Conservation (phyloP, 2,113 vertebrate genomes). For the Nibea albiflora region DNA sequence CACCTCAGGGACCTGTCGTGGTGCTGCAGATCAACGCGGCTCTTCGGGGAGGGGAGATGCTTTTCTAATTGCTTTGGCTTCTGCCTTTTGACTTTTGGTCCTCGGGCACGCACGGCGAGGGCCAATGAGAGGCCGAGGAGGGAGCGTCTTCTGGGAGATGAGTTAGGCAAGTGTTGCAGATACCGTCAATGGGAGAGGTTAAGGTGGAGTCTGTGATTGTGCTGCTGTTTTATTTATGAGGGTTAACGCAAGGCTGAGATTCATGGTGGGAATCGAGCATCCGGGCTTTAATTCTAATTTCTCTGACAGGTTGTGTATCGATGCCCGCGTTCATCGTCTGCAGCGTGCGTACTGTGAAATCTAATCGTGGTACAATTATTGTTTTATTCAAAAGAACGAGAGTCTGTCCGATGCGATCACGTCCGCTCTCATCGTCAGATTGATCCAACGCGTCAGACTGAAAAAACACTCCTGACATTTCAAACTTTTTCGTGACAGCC, state of each 20-base stretch:
- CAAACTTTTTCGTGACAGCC: too few relatives aligned
- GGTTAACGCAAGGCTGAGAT: constrained; percentile 53
- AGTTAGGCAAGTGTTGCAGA: constrained; percentile 46
- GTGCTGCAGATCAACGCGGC: constrained; percentile 46
- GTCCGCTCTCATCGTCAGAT: neutral
- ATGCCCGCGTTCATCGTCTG: constrained; percentile 2
- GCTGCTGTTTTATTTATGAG: constrained; percentile 71
- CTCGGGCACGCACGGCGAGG: constrained; percentile 27
- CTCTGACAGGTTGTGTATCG: constrained; percentile 28
- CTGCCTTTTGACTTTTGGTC: constrained; percentile 61
- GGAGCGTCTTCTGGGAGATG: constrained; percentile 46
- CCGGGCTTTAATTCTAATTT: constrained; percentile 14
- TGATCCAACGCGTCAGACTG: neutral
- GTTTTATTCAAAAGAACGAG: neutral
- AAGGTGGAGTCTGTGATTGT: constrained; percentile 52
- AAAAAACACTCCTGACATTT: neutral
- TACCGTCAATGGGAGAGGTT: constrained; percentile 58
- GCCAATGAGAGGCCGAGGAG: constrained; percentile 48
- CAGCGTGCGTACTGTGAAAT: too few relatives aligned
- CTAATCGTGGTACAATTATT: neutral
- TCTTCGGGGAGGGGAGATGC: constrained; percentile 68
- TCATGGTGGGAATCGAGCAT: constrained; percentile 42
- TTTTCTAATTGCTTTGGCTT: constrained; percentile 79
- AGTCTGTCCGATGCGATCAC: constrained; percentile 1
- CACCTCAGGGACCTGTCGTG: constrained; percentile 54